phyloP scores from a whole-genome alignment of 1,140 invertebrate species.

The roundworm (Caenorhabditis elegans) region WBcel235 BX284602.5:5753501-5754000 shows the following conservation, averaged over 20 bases:
- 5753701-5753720: not conserved
- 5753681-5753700: not conserved
- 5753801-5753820: not conserved
- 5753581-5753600: conserved; percentile 62
- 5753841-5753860: conserved; percentile 15
- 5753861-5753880: conserved; percentile 24
- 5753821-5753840: not conserved
- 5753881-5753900: not conserved
- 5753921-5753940: not conserved
- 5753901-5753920: conserved; percentile 19
- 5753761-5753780: not conserved
- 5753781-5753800: not conserved
- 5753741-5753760: conserved; percentile 13
- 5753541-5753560: conserved; percentile 67
- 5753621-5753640: not conserved
- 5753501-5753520: conserved; percentile 69
- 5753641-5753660: not conserved
- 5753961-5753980: conserved; percentile 13
- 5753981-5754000: not conserved
- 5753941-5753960: conserved; percentile 22
- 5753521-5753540: conserved; percentile 67
- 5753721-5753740: not conserved
- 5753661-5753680: not conserved
- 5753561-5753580: conserved; percentile 68
- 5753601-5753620: not conserved